Percentiles rank a stretch among this genome's conserved stretches.
Evolutionary conservation across 1,140 invertebrate genomes (phyloP).

Genomic region (Notospermus geniculatus): DNA sequence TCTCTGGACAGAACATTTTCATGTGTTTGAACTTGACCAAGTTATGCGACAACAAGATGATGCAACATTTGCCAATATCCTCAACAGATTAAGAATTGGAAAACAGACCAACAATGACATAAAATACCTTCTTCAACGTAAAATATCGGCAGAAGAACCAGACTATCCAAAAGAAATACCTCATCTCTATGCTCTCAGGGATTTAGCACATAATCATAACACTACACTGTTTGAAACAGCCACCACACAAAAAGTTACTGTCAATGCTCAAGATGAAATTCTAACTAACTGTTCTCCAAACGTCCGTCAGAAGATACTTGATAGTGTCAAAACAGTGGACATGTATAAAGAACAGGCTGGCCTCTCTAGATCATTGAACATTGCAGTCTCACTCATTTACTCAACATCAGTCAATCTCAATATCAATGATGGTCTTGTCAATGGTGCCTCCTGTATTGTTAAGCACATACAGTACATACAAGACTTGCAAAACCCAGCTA

Average conservation of each 20-base stretch:
- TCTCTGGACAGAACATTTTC: background rate
- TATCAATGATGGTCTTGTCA: conserved; percentile 2
- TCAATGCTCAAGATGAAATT: background rate
- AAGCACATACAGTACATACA: background rate
- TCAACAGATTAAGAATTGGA: background rate
- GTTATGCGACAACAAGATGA: conserved; percentile 9
- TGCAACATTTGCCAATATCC: background rate
- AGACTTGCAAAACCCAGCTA: background rate
- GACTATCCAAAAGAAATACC: background rate
- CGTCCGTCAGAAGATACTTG: background rate
- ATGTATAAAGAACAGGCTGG: background rate
- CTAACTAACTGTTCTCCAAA: too few relatives aligned
- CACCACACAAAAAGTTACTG: conserved; percentile 10
- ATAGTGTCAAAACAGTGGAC: background rate
- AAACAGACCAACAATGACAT: background rate
- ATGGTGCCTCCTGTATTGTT: background rate
- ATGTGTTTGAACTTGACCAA: background rate
- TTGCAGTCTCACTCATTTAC: background rate
- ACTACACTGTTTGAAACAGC: background rate
- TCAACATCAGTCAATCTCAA: background rate
- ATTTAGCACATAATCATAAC: background rate
- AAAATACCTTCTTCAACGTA: background rate
- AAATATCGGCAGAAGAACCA: background rate
- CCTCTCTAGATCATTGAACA: background rate
- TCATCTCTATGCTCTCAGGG: background rate